Conservation (phyloP, 2,888 invertebrate genomes). For the Tetragonisca angustula region DNA sequence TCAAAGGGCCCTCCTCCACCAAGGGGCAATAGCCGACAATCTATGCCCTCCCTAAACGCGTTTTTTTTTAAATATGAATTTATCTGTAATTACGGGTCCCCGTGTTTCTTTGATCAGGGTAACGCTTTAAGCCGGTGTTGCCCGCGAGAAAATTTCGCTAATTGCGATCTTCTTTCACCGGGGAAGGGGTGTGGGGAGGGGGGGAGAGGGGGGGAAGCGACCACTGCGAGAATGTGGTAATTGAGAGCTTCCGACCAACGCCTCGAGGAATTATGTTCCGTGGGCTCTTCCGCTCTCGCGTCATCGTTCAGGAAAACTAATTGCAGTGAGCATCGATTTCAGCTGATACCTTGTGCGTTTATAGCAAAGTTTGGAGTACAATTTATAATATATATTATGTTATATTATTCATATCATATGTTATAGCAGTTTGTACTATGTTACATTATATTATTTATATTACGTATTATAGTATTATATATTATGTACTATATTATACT, state of each 20-base stretch:
- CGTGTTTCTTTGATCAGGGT: conserved; percentile 52
- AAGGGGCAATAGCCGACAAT: conserved; percentile 40
- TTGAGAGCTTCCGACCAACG: too few species aligned
- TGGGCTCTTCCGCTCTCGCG: neutral
- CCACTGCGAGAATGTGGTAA: too few species aligned
- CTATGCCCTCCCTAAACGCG: conserved; percentile 22
- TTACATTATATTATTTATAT: too few species aligned
- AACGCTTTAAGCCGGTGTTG: conserved; percentile 5
- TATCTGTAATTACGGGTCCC: conserved; percentile 50
- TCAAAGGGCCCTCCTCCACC: conserved; percentile 40
- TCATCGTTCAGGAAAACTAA: neutral
- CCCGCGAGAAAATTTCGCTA: conserved; percentile 53
- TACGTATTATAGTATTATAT: too few species aligned
- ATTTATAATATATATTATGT: too few species aligned
- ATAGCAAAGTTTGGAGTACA: too few species aligned
- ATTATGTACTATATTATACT: too few species aligned
- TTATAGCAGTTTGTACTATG: too few species aligned
- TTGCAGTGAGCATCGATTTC: neutral
- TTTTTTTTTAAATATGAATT: conserved; percentile 56
- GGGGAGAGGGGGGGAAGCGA: too few species aligned
- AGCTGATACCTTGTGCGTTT: neutral
- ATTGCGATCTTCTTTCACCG: conserved; percentile 41
- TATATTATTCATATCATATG: too few species aligned
- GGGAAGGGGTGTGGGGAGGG: too few species aligned
- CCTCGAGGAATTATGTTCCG: neutral